Conservation (phyloP, 2,888 invertebrate species). For the Dendrolimus pini region DNA sequence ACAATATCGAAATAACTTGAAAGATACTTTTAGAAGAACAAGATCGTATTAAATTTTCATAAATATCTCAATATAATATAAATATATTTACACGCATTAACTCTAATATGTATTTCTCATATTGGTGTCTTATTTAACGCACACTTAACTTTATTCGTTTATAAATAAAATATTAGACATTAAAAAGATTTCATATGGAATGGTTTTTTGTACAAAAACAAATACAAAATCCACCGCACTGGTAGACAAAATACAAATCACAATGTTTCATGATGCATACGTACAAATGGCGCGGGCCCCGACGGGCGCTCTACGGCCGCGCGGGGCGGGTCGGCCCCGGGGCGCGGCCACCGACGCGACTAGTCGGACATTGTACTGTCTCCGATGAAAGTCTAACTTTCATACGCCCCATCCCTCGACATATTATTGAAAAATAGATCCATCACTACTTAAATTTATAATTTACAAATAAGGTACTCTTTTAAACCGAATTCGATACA, state of each 20-base stretch:
- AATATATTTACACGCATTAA: conserved; percentile 73
- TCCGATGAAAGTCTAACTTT: conserved; percentile 69
- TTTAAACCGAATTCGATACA: conserved; percentile 62
- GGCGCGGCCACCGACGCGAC: conserved; percentile 33
- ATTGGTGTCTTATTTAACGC: conserved; percentile 75
- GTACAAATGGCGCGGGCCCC: conserved; percentile 33
- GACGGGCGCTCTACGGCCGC: not conserved
- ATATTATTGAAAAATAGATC: conserved; percentile 71
- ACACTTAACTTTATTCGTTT: conserved; percentile 53
- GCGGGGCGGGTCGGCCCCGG: too few species aligned
- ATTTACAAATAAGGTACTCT: conserved; percentile 74
- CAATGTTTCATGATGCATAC: conserved; percentile 40
- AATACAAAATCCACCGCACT: conserved; percentile 61
- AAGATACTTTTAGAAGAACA: conserved; percentile 71
- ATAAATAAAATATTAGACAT: conserved; percentile 67
- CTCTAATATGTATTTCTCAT: conserved; percentile 61
- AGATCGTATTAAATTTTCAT: conserved; percentile 74
- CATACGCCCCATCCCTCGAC: conserved; percentile 39
- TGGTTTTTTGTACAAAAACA: conserved; percentile 74
- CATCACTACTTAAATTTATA: conserved; percentile 72
- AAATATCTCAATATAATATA: conserved; percentile 74
- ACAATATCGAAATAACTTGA: conserved; percentile 55
- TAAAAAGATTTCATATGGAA: conserved; percentile 68
- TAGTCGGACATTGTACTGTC: conserved; percentile 67
- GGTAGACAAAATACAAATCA: conserved; percentile 64